Base-by-base conservation (phyloP, 2,797 vertebrate genomes). In the Acipenser transmontanus region DNA sequence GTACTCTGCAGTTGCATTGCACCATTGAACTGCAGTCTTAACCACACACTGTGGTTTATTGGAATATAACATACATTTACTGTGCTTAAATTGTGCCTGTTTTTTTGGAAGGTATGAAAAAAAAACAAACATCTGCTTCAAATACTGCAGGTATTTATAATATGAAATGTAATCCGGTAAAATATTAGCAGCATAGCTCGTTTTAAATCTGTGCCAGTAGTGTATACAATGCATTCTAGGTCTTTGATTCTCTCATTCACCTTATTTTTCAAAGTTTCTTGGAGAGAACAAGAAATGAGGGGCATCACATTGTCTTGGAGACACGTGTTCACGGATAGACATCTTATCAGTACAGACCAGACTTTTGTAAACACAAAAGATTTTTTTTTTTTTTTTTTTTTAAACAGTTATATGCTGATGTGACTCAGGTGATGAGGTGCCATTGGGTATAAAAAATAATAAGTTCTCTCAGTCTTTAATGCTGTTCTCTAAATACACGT, bases 341-440 rank as follows among this genome's bases (percentile, higher is more conserved):
- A 73, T 81, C 82, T 83, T 85, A 81, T 85, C 80, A 68, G 70
- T 64, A 62, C 78, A 70, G 73, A 74, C 73, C 84, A 86, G 76
- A 74, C 74, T 75, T 73, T 71, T 80, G 76, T 80, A 78, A 80
- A 78, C 78, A 80, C 75, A 80, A 80, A 78, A 72, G 66, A 60
- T 63, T 49, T 60, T 70, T 72, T 68, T 69, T 17, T n/a, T n/a
- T n/a, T 47, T 62, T 69, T 59, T 68, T 73, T 61, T 70, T 59
- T 63, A 63, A 70, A 66, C 64, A 47, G 60, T 70, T 70, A 63
- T 65, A 70, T 66, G 69, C 64, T n/a, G 61, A 57, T 66, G 65
- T 63, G 69, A 66, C 61, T 66, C 64, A 57, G 69, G 34, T 34
- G 3, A 34, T 34, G 34, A 34, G 34, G 4, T 34, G 34, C 4